phyloP scores from a whole-genome alignment of 2,113 vertebrate species.

The Myxocyprinus asiaticus region DNA sequence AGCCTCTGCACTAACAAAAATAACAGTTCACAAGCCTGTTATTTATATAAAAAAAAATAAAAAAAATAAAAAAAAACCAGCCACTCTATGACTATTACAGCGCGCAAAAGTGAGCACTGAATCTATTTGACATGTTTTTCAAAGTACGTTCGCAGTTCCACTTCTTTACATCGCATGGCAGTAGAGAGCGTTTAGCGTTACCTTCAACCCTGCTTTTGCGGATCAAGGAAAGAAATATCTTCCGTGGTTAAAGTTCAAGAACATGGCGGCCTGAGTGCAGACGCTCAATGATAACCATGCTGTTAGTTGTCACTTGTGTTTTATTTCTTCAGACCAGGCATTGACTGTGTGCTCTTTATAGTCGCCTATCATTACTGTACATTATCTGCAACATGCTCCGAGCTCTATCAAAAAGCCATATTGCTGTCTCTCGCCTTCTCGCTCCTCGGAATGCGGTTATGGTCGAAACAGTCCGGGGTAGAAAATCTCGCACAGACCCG shows the following conservation, averaged over 20 bases:
- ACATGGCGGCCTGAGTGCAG: conserved; percentile 57
- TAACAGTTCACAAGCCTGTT: too few relatives aligned
- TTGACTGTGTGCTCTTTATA: not conserved
- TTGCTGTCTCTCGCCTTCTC: conserved; percentile 49
- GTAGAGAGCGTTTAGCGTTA: not conserved
- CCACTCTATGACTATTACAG: too few relatives aligned
- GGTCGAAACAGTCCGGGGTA: conserved; percentile 73
- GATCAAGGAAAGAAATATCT: conserved; percentile 35
- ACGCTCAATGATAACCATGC: conserved; percentile 41
- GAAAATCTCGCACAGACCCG: conserved; percentile 84
- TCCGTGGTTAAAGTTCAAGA: conserved; percentile 69
- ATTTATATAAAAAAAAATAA: too few relatives aligned
- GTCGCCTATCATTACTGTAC: not conserved
- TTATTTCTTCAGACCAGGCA: not conserved
- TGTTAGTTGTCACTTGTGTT: not conserved
- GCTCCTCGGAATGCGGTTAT: conserved; percentile 55
- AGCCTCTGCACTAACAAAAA: too few relatives aligned
- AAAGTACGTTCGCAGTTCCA: not conserved
- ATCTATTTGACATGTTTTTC: too few relatives aligned
- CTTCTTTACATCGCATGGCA: not conserved
- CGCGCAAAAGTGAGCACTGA: too few relatives aligned
- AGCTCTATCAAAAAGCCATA: conserved; percentile 55
- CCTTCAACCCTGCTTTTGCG: not conserved
- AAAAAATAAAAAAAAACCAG: too few relatives aligned
- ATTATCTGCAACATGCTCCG: conserved; percentile 64